Conservation (phyloP, 2,888 invertebrate species). For the Lordiphosa fenestrarum region DNA sequence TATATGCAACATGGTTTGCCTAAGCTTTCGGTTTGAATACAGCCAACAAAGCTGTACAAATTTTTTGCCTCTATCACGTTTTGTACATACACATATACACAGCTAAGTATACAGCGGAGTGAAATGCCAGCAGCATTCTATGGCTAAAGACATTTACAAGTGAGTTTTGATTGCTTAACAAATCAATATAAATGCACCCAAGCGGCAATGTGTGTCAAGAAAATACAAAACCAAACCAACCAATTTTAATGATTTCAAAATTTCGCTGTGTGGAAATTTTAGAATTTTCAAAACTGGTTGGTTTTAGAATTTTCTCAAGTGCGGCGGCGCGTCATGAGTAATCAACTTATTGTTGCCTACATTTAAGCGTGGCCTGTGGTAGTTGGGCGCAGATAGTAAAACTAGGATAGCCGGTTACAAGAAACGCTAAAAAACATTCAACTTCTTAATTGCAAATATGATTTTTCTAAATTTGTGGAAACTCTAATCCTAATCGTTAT, state of each 20-base stretch:
- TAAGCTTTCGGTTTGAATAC: constrained; percentile 23
- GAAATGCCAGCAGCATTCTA: constrained; percentile 9
- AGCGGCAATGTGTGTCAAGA: constrained; percentile 15
- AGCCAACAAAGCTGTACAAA: constrained; percentile 32
- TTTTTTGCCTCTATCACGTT: constrained; percentile 46
- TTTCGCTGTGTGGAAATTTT: constrained; percentile 29
- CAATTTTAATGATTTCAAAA: constrained; percentile 59
- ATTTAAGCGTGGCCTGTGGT: constrained; percentile 1
- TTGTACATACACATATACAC: constrained; percentile 31
- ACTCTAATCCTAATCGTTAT: constrained; percentile 4
- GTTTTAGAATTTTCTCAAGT: constrained; percentile 65
- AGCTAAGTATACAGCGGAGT: constrained; percentile 30
- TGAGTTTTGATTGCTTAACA: not conserved
- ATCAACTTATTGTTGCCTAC: constrained; percentile 6
- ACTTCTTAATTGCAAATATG: too few relatives aligned
- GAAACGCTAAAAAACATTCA: too few relatives aligned
- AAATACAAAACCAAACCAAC: constrained; percentile 75
- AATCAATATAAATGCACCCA: not conserved
- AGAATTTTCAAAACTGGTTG: constrained; percentile 64
- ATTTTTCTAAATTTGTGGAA: not conserved
- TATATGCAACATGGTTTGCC: constrained; percentile 7
- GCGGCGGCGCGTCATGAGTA: not conserved
- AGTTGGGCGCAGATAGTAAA: not conserved
- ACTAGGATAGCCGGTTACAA: too few relatives aligned
- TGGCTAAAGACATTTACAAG: constrained; percentile 10